phyloP scores from a whole-genome alignment of 2,113 vertebrate species.

The Cheirogaleus medius region DNA sequence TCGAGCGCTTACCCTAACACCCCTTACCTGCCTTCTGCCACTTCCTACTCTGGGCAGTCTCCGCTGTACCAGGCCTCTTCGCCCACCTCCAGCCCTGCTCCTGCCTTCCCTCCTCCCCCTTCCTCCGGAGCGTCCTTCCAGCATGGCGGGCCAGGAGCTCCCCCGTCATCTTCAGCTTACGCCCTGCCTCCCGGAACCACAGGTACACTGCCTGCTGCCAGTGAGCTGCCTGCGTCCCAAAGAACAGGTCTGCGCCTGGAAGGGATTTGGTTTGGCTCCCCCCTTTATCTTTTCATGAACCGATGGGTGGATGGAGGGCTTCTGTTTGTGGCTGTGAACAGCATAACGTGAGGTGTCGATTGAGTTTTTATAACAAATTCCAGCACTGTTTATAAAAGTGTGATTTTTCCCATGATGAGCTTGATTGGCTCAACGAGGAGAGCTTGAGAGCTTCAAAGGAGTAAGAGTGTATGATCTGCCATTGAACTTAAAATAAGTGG shows the following conservation, averaged over 20 bases:
- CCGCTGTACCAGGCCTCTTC: slow-evolving; percentile 81
- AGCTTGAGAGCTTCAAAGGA: not conserved
- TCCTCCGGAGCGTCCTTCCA: slow-evolving; percentile 90
- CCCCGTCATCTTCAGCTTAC: slow-evolving; percentile 89
- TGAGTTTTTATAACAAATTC: not conserved
- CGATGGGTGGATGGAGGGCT: not conserved
- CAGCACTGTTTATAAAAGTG: slow-evolving; percentile 70
- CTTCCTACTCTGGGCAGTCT: slow-evolving; percentile 82
- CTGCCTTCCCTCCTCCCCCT: slow-evolving; percentile 84
- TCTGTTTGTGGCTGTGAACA: not conserved
- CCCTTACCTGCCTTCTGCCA: slow-evolving; percentile 83
- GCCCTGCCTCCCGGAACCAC: slow-evolving; percentile 91
- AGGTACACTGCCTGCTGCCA: slow-evolving; percentile 93
- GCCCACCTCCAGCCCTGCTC: slow-evolving; percentile 73
- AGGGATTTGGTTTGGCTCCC: slow-evolving; percentile 64
- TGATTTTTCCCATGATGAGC: accelerated
- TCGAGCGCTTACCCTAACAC: slow-evolving; percentile 84
- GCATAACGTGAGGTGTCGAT: not conserved
- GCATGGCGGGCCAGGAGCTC: slow-evolving; percentile 94
- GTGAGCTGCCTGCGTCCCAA: slow-evolving; percentile 90
- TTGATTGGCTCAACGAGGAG: not conserved
- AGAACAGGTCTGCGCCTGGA: slow-evolving; percentile 93
- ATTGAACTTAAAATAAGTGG: not conserved
- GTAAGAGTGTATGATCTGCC: not conserved
- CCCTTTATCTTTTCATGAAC: not conserved